Conservation (phyloP, 1,140 invertebrate species). For the Hylaeus volcanicus region DNA sequence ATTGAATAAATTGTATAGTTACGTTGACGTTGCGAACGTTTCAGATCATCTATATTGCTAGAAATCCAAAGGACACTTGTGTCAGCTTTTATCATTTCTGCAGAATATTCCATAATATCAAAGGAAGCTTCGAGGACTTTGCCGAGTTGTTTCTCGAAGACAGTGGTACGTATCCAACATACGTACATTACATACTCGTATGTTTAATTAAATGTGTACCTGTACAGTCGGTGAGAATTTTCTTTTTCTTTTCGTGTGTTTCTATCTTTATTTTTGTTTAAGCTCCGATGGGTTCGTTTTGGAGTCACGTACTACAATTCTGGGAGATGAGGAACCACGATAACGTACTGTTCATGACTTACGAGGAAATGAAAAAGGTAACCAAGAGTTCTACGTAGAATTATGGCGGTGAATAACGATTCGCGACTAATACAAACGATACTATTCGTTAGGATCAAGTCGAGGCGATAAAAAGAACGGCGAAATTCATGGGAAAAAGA, state of each 20-base stretch:
- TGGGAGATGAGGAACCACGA: constrained; percentile 88
- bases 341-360: constrained; percentile 91
- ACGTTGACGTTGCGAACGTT: neutral
- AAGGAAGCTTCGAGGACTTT: constrained; percentile 90
- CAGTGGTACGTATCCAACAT: constrained; percentile 76
- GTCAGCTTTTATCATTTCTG: constrained; percentile 96
- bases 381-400: neutral
- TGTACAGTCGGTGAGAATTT: too few species aligned
- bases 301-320: constrained; percentile 85
- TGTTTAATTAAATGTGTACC: too few species aligned
- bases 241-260: too few species aligned
- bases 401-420: neutral
- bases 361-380: constrained; percentile 91
- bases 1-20: neutral
- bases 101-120: constrained; percentile 85
- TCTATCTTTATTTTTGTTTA: constrained; percentile 8
- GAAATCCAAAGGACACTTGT: constrained; percentile 96
- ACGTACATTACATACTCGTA: neutral
- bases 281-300: constrained; percentile 86
- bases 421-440: neutral
- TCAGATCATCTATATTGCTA: constrained; percentile 92
- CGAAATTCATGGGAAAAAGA: constrained; percentile 86
- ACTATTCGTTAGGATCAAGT: constrained; percentile 81
- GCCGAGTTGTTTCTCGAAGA: constrained; percentile 88
- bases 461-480: constrained; percentile 84